phyloP scores from a whole-genome alignment of 2,888 invertebrate species.

The Lepidocyrtinus sp. region DNA sequence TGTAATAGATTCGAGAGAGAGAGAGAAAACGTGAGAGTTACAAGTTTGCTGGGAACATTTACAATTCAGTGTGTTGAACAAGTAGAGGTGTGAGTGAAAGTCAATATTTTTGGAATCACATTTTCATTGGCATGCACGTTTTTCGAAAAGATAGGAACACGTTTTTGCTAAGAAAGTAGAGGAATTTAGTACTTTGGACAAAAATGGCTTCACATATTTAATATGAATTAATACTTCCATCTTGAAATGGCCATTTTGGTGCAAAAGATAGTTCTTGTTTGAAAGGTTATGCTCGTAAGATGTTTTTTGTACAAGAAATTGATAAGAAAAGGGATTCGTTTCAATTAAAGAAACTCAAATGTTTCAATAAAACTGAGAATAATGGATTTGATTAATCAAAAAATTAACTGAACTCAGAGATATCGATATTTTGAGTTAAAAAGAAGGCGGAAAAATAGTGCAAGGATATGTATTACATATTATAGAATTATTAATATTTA shows the following conservation, averaged over 20 bases:
- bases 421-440: conserved; percentile 34
- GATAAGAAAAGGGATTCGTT: conserved; percentile 51
- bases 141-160: background rate
- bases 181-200: background rate
- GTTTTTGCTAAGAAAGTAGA: too few relatives aligned
- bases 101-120: too few relatives aligned
- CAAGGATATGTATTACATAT: conserved; percentile 59
- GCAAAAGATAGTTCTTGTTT: background rate
- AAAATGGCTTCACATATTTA: too few relatives aligned
- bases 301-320: conserved; percentile 30
- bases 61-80: background rate
- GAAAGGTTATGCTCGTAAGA: too few relatives aligned
- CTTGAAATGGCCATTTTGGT: background rate
- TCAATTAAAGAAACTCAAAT: conserved; percentile 39
- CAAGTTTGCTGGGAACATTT: too few relatives aligned
- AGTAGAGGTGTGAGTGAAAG: background rate
- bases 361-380: conserved; percentile 30
- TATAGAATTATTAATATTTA: conserved; percentile 64
- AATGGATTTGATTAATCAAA: conserved; percentile 43
- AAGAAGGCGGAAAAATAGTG: conserved; percentile 63
- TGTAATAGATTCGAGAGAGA: too few relatives aligned
- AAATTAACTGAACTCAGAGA: conserved; percentile 55
- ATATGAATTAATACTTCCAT: background rate
- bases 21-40: too few relatives aligned
- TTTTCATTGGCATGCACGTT: conserved; percentile 17